phyloP scores from a whole-genome alignment of 2,797 vertebrate species.

The Rhinoraja longicauda region DNA sequence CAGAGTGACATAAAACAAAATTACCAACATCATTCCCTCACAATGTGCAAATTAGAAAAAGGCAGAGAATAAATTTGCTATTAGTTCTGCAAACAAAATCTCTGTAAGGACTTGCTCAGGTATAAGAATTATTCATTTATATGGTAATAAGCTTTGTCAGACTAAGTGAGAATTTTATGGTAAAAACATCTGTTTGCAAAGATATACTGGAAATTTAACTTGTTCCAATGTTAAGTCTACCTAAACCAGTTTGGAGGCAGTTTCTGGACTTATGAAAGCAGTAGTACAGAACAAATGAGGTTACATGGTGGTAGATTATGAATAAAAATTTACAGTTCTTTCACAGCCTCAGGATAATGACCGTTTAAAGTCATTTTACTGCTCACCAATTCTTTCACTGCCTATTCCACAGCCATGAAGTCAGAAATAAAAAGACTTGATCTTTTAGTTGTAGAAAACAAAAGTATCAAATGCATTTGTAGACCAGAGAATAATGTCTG shows the following conservation, averaged over 20 bases:
- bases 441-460: constrained; percentile 17
- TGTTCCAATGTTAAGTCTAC: not conserved
- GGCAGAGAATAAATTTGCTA: constrained; percentile 64
- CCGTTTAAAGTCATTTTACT: constrained; percentile 15
- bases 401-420: not conserved
- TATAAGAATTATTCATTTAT: constrained; percentile 25
- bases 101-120: not conserved
- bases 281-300: not conserved
- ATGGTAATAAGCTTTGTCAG: not conserved
- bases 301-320: not conserved
- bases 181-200: not conserved
- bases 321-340: constrained; percentile 7
- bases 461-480: constrained; percentile 20
- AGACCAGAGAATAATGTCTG: constrained; percentile 16
- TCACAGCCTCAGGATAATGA: constrained; percentile 5
- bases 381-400: constrained; percentile 8
- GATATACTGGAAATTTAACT: not conserved
- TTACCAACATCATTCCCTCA: constrained; percentile 53
- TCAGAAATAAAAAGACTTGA: constrained; percentile 11
- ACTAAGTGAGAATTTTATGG: not conserved
- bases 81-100: constrained; percentile 43
- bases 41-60: constrained; percentile 86
- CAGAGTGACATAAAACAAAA: constrained; percentile 50
- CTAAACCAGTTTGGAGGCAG: not conserved
- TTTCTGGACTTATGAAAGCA: constrained; percentile 13